Percentiles rank a stretch among this genome's conserved stretches.
Evolutionary conservation across 2,888 invertebrate species (phyloP).

Genomic region (Drosophila nr. medialis): DNA sequence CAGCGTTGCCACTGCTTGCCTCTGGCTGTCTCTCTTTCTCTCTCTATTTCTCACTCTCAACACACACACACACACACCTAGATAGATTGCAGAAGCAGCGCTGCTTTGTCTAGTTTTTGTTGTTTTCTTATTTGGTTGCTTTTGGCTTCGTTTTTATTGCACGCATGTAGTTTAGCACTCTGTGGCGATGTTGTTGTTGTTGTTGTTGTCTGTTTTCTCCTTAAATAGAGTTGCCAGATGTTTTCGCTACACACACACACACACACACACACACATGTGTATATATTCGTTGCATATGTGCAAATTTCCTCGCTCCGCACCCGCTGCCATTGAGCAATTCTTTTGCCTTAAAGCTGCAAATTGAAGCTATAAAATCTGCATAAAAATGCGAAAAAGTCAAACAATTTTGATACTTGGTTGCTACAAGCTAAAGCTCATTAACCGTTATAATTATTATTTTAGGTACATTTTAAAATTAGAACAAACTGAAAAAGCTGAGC

Average conservation of each 20-base stretch:
- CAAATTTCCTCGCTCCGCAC: not conserved
- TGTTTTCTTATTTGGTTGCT: slow-evolving; percentile 15
- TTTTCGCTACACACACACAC: slow-evolving; percentile 17
- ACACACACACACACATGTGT: not conserved
- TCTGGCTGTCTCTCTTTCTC: slow-evolving; percentile 5
- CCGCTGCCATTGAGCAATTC: not conserved
- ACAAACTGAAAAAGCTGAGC: not conserved
- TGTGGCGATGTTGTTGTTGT: not conserved
- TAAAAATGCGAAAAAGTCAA: not conserved
- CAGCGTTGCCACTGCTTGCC: slow-evolving; percentile 29
- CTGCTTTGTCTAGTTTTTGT: slow-evolving; percentile 29
- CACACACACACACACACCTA: slow-evolving; percentile 7
- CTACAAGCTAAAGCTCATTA: too few relatives aligned
- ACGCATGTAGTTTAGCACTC: slow-evolving; percentile 55
- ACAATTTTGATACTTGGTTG: not conserved
- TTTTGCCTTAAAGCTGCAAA: slow-evolving; percentile 24
- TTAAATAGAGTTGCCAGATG: slow-evolving; percentile 59
- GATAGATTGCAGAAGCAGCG: slow-evolving; percentile 6
- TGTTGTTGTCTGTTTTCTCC: slow-evolving; percentile 42
- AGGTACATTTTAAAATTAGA: not conserved
- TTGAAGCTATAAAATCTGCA: slow-evolving; percentile 8
- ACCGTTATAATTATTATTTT: not conserved
- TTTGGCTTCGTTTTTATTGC: slow-evolving; percentile 47
- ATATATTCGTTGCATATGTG: slow-evolving; percentile 26
- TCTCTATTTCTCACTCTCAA: slow-evolving; percentile 30